Percentiles rank a stretch among this genome's conserved stretches.
Conservation (phyloP, 2,113 vertebrate genomes). For the zebrafish (Danio rerio) region DNA sequence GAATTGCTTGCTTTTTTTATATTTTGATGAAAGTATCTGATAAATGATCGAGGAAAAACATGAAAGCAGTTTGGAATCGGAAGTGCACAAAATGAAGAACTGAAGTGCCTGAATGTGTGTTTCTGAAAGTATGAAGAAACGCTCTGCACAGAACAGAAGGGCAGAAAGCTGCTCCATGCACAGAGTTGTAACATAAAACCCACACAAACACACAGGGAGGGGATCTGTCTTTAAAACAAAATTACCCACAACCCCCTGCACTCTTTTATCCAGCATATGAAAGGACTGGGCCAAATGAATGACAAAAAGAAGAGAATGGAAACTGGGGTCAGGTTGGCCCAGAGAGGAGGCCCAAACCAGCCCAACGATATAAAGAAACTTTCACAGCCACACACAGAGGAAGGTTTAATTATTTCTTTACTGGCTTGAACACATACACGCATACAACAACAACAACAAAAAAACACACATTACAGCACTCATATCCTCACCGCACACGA, state of each 20-base stretch:
- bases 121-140: constrained; percentile 13
- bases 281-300: constrained; percentile 85
- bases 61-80: not conserved
- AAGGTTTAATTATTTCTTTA: constrained; percentile 86
- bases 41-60: too few species aligned
- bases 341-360: constrained; percentile 62
- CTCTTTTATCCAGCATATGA: constrained; percentile 81
- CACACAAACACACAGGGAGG: constrained; percentile 63
- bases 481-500: constrained; percentile 78
- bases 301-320: constrained; percentile 76
- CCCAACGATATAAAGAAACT: constrained; percentile 52
- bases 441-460: constrained; percentile 77
- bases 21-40: too few species aligned
- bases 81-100: not conserved
- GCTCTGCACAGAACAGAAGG: constrained; percentile 11
- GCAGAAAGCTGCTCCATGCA: constrained; percentile 14
- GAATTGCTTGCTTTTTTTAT: too few species aligned
- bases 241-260: constrained; percentile 77
- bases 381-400: constrained; percentile 71
- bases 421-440: constrained; percentile 82
- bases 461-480: constrained; percentile 83
- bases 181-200: constrained; percentile 75
- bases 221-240: constrained; percentile 72
- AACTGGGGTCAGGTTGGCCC: constrained; percentile 70
- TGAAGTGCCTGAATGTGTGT: not conserved